Conservation (phyloP, 2,888 invertebrate species). For the Eumacrocentrus americanus region DNA sequence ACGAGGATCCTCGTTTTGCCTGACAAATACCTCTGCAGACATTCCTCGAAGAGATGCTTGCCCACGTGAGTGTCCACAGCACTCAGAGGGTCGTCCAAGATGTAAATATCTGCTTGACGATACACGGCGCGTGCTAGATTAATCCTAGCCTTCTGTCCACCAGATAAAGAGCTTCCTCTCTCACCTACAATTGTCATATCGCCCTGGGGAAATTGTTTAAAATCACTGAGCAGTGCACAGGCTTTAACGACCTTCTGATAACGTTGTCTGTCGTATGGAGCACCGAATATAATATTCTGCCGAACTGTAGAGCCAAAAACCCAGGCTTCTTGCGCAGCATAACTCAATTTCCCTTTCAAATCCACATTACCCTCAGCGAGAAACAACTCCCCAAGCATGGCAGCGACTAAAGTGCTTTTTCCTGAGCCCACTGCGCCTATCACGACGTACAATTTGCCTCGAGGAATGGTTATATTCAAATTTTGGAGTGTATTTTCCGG, state of each 20-base stretch:
- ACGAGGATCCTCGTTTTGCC: slow-evolving; percentile 77
- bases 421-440: slow-evolving; percentile 80
- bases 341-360: slow-evolving; percentile 71
- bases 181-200: slow-evolving; percentile 77
- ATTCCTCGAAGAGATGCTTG: slow-evolving; percentile 77
- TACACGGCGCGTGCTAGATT: slow-evolving; percentile 69
- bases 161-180: slow-evolving; percentile 73
- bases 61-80: slow-evolving; percentile 79
- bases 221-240: slow-evolving; percentile 61
- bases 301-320: slow-evolving; percentile 77
- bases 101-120: slow-evolving; percentile 70
- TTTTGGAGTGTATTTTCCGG: slow-evolving; percentile 64
- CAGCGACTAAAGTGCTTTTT: slow-evolving; percentile 72
- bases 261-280: slow-evolving; percentile 67
- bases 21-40: slow-evolving; percentile 70
- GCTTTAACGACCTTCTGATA: slow-evolving; percentile 63
- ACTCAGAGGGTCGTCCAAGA: slow-evolving; percentile 77
- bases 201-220: slow-evolving; percentile 70
- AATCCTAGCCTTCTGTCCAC: slow-evolving; percentile 76
- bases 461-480: slow-evolving; percentile 64
- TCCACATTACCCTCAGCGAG: slow-evolving; percentile 67
- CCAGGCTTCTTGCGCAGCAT: slow-evolving; percentile 88
- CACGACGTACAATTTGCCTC: slow-evolving; percentile 70
- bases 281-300: slow-evolving; percentile 87
- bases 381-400: slow-evolving; percentile 76